phyloP scores from a whole-genome alignment of 2,113 vertebrate genomes.

The Oncorhynchus mykiss region DNA sequence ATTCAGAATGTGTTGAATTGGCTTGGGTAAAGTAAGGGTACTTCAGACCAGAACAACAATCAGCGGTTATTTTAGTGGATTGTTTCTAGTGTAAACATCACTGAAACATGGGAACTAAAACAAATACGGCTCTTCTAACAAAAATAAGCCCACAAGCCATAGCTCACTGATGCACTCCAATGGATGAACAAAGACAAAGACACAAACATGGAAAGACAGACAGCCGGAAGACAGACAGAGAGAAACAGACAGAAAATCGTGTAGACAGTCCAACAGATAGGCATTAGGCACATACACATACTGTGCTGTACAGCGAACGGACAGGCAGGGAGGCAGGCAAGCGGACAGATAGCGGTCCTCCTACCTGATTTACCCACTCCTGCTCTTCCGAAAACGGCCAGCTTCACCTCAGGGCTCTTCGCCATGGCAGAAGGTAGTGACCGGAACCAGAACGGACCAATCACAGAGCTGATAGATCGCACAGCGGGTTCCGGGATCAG shows the following conservation, averaged over 20 bases:
- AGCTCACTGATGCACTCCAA: background rate
- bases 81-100: too few relatives aligned
- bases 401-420: constrained; percentile 92
- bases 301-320: background rate
- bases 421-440: constrained; percentile 78
- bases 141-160: background rate
- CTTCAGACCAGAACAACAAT: constrained; percentile 6
- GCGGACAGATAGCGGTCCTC: constrained; percentile 13
- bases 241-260: background rate
- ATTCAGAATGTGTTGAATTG: constrained; percentile 2
- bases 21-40: constrained; percentile 29
- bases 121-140: background rate
- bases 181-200: background rate
- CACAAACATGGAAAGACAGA: background rate
- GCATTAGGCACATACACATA: background rate
- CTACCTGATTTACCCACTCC: constrained; percentile 97
- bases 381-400: constrained; percentile 92
- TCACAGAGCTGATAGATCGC: constrained; percentile 41
- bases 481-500: constrained; percentile 44
- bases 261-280: background rate
- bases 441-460: constrained; percentile 39
- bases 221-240: background rate
- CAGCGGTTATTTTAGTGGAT: constrained; percentile 2
- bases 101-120: too few relatives aligned
- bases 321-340: background rate